Evolutionary conservation across 2,797 vertebrate genomes (phyloP).

Genomic region (Mionectes olivaceus): DNA sequence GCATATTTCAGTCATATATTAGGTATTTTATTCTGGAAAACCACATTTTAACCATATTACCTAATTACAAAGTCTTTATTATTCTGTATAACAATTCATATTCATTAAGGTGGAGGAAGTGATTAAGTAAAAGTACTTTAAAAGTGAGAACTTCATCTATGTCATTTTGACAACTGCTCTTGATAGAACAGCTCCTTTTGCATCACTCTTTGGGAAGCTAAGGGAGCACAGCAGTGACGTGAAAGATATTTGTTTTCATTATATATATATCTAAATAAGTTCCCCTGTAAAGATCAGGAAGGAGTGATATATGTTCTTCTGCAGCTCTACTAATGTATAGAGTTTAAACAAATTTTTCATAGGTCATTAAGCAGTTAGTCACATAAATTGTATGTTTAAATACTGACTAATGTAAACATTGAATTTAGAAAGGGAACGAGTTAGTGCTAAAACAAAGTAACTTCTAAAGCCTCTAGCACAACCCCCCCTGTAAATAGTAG

Average conservation of each 20-base stretch:
- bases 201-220: neutral
- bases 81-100: neutral
- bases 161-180: neutral
- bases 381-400: neutral
- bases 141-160: neutral
- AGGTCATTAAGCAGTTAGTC: neutral
- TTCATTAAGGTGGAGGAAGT: neutral
- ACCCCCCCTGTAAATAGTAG: neutral
- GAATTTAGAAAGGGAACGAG: neutral
- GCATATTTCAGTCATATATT: neutral
- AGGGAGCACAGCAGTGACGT: neutral
- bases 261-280: neutral
- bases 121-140: neutral
- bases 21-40: neutral
- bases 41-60: neutral
- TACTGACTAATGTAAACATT: neutral
- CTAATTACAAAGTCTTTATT: neutral
- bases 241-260: neutral
- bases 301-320: neutral
- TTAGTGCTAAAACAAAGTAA: neutral
- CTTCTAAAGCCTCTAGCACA: neutral
- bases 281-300: neutral
- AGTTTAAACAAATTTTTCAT: neutral
- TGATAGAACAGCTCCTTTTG: neutral
- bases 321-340: neutral